A percentile compares a stretch with the other conserved stretches of the same genome.
phyloP scores from a whole-genome alignment of 2,113 vertebrate species.

The Elaphurus davidianus region DNA sequence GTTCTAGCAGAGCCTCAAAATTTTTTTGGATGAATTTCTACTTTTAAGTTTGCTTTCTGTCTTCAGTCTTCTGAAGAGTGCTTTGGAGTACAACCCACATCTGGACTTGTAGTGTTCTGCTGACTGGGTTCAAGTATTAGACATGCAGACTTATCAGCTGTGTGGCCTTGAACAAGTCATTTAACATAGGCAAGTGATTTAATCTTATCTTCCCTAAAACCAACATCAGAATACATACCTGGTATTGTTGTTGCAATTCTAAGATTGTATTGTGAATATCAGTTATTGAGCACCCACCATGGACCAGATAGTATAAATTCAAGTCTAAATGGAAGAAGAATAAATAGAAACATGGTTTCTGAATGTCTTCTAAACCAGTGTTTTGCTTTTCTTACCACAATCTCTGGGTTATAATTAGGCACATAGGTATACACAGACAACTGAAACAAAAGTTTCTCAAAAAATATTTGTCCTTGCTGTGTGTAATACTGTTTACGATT shows the following conservation, averaged over 20 bases:
- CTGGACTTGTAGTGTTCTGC: background rate
- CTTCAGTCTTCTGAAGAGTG: background rate
- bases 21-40: background rate
- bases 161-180: conserved; percentile 17
- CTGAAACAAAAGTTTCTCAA: background rate
- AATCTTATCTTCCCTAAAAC: conserved; percentile 16
- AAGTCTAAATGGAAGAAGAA: background rate
- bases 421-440: background rate
- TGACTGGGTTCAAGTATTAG: background rate
- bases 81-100: background rate
- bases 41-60: background rate
- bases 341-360: background rate
- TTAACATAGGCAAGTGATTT: conserved; percentile 2
- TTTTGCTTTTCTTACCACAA: conserved; percentile 12
- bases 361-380: background rate
- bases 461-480: background rate
- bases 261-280: background rate
- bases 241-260: background rate
- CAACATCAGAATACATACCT: background rate
- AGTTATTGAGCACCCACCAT: background rate
- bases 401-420: background rate
- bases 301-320: background rate
- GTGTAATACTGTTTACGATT: background rate
- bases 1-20: background rate
- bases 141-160: background rate